Evolutionary conservation across 2,113 vertebrate genomes (phyloP).

Genomic region (Notarius quadriscutis): DNA sequence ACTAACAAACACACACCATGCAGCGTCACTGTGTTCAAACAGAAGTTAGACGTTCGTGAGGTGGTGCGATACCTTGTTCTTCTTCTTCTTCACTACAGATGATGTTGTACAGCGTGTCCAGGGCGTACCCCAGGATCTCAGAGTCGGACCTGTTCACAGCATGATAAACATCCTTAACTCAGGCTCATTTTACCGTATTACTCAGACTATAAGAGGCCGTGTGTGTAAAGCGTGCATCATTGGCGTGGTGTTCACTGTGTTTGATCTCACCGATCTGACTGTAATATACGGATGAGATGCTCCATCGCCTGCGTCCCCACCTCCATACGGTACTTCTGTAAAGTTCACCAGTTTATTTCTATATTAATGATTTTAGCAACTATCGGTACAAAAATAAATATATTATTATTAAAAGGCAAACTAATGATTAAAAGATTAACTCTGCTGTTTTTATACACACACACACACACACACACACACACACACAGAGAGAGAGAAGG

Average conservation of each 20-base stretch:
- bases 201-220: background rate
- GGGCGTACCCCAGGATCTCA: slow-evolving; percentile 96
- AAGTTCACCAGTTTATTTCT: background rate
- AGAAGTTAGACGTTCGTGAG: background rate
- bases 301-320: slow-evolving; percentile 94
- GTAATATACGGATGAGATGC: slow-evolving; percentile 88
- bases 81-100: slow-evolving; percentile 96
- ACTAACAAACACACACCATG: background rate
- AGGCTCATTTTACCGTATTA: background rate
- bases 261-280: slow-evolving; percentile 85
- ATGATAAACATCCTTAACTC: background rate
- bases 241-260: background rate
- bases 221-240: background rate
- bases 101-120: slow-evolving; percentile 96
- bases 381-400: background rate
- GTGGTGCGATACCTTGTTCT: slow-evolving; percentile 81
- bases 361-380: background rate
- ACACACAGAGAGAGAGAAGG: background rate
- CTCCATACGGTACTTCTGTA: slow-evolving; percentile 92
- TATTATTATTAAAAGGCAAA: no score
- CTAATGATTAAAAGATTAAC: background rate
- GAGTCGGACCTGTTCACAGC: slow-evolving; percentile 83
- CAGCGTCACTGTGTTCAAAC: background rate
- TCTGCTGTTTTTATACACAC: background rate
- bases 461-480: background rate